Base-by-base conservation (phyloP, 2,113 vertebrate genomes). In the Neoarius graeffei region DNA sequence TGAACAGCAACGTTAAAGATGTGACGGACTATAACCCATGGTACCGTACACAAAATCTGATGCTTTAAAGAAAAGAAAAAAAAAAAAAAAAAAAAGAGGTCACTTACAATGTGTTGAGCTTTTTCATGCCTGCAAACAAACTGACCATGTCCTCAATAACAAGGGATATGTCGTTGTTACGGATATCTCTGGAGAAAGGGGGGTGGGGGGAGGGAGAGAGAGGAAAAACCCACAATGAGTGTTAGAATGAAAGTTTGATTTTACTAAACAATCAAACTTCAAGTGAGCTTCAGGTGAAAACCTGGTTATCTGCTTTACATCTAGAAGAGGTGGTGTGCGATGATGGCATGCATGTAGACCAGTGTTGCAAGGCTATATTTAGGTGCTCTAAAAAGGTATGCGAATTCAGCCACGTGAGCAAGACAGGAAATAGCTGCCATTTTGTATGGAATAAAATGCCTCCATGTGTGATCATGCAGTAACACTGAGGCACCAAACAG, bases 61-160 rank as follows among this genome's bases (percentile, higher is more conserved):
- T 35, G 35, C 35, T 35, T 35, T 35, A 35, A 35, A 35, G 35
- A 35, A n/a, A n/a, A n/a, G n/a, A n/a, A n/a, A n/a, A n/a, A n/a
- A n/a, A n/a, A n/a, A n/a, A n/a, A n/a, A n/a, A n/a, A n/a, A n/a
- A n/a, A 9, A 77, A 57, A 56, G 7, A 7, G 15, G 57, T 14
- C 54, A 94, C 97, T 97, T 92, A 99, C 98, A 99, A 95, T 2
- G 92, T 96, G 73, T 92, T 96, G 87, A 99, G 95, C 86, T 97
- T 97, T 93, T 99, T 97, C 91, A 99, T 90, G 0, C 96, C 97
- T 89, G 97, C 98, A 92, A 99, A 99, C n/a, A 97, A 97, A 19
- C 97, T 97, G 42, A 97, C 97, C 95, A 96, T 98, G 93, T 99
- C 98, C 91, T 99, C 98, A 88, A 99, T 99, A 83, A 98, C 97